Conservation (phyloP, 2,113 vertebrate genomes). For the Trichomycterus rosablanca region DNA sequence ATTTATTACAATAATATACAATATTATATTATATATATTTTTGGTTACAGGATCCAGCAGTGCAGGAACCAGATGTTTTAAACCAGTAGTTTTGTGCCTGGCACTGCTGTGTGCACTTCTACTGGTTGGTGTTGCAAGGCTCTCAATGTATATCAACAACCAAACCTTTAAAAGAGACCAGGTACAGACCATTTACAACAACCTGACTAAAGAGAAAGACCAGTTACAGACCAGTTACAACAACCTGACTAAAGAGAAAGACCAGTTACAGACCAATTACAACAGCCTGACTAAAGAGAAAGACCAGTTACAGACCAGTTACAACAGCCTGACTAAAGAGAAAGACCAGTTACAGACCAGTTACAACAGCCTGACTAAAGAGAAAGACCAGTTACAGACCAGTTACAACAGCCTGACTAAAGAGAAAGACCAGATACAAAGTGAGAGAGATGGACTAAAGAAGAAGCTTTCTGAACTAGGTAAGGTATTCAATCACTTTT, state of each 20-base stretch:
- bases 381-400: neutral
- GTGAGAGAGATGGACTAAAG: neutral
- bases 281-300: neutral
- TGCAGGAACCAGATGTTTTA: neutral
- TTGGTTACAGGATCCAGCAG: neutral
- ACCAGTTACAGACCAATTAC: neutral
- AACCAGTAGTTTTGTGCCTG: neutral
- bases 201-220: too few relatives aligned
- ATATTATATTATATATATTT: neutral
- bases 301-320: neutral
- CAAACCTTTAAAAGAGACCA: neutral
- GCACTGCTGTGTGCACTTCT: neutral
- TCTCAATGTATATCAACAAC: neutral
- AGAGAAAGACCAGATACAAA: neutral
- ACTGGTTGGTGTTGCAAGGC: neutral
- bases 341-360: neutral
- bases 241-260: neutral
- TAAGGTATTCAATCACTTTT: neutral
- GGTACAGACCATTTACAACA: neutral
- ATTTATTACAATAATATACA: neutral
- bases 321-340: neutral
- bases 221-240: neutral
- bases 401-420: slow-evolving; percentile 38
- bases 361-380: neutral
- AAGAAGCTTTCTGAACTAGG: neutral